phyloP scores from a whole-genome alignment of 2,113 vertebrate species.

The Xerus inauris region DNA sequence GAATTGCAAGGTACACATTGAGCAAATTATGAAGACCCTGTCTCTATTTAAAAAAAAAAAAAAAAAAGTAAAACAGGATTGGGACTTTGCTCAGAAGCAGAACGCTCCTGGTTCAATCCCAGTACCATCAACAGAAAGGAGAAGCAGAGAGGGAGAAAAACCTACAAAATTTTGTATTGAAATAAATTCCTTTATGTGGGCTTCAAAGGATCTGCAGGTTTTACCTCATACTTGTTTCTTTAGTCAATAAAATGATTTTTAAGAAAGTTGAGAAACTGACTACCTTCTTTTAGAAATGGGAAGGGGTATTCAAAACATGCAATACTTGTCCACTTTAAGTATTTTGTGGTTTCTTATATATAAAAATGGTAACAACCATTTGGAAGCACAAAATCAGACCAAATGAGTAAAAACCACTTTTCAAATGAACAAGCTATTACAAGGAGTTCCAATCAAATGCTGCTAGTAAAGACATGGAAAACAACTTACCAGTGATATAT shows the following conservation, averaged over 20 bases:
- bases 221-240: not conserved
- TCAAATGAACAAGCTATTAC: not conserved
- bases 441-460: not conserved
- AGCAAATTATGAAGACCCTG: too few relatives aligned
- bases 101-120: too few relatives aligned
- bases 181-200: not conserved
- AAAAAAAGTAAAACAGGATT: too few relatives aligned
- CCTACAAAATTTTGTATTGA: not conserved
- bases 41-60: too few relatives aligned
- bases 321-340: not conserved
- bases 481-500: slow-evolving; percentile 99
- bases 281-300: not conserved
- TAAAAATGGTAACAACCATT: not conserved
- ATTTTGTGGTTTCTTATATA: slow-evolving; percentile 30
- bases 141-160: too few relatives aligned
- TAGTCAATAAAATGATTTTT: slow-evolving; percentile 24
- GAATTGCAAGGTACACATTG: not conserved
- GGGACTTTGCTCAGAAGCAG: too few relatives aligned
- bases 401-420: not conserved
- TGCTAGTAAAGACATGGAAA: slow-evolving; percentile 2
- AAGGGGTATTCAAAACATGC: not conserved
- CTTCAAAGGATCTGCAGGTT: not conserved
- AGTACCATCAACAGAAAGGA: too few relatives aligned
- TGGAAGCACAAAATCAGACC: not conserved
- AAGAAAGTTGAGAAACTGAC: not conserved